These are phyloP conservation scores for Chloropsis hardwickii DNA, from an alignment of 2,113 vertebrate species.

Conservation along the genomic window DNA sequence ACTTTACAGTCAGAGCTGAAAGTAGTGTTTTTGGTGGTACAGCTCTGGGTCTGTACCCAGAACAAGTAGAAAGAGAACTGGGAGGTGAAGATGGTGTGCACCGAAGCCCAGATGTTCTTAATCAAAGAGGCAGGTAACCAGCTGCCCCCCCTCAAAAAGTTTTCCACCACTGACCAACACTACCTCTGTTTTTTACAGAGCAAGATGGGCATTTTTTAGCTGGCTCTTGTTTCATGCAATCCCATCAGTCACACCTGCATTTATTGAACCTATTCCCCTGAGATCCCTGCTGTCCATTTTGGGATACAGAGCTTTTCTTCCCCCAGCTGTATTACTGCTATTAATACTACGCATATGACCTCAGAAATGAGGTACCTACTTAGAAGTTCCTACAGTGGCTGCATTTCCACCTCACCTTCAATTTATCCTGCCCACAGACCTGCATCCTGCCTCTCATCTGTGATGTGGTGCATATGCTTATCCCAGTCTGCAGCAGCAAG, in stretches of 20 bases:
- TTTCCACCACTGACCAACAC: not conserved
- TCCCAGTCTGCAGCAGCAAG: not conserved
- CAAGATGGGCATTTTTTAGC: not conserved
- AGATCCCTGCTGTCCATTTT: not conserved
- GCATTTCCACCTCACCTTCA: not conserved
- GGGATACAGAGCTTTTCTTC: not conserved
- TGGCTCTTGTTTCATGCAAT: not conserved
- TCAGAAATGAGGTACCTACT: not conserved
- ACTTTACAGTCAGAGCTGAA: not conserved
- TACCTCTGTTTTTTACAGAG: not conserved
- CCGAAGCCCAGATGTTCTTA: not conserved
- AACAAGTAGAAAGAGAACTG: not conserved
- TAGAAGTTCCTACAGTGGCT: not conserved
- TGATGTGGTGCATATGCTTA: fast-evolving
- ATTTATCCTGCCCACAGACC: not conserved
- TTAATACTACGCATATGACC: not conserved
- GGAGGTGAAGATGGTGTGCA: not conserved
- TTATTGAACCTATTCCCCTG: not conserved
- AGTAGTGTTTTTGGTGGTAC: not conserved
- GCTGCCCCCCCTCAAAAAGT: not conserved
- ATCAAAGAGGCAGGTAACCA: not conserved
- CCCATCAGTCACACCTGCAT: not conserved
- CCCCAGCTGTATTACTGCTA: not conserved
- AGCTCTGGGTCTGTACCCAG: not conserved
- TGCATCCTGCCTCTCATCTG: not conserved